A percentile compares a stretch with the other conserved stretches of the same genome.
phyloP scores from a whole-genome alignment of 2,113 vertebrate genomes.

The Tragelaphus imberbis region DNA sequence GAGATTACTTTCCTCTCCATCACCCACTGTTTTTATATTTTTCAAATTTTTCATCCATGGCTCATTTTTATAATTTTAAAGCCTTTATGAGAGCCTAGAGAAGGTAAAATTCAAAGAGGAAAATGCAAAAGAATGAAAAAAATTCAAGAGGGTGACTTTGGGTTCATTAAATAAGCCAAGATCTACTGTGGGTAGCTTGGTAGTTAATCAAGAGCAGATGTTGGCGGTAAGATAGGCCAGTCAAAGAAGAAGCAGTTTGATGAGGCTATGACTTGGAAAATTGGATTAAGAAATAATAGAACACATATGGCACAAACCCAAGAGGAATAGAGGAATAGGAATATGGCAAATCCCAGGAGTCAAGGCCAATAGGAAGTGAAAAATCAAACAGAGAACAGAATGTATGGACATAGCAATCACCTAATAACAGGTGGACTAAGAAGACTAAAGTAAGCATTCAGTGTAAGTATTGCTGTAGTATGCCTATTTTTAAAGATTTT shows the following conservation, averaged over 20 bases:
- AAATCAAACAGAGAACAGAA: neutral
- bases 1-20: neutral
- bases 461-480: neutral
- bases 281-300: slow-evolving; percentile 26
- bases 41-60: neutral
- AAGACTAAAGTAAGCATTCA: neutral
- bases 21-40: neutral
- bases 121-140: neutral
- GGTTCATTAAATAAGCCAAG: neutral
- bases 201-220: neutral
- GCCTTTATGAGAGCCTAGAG: neutral
- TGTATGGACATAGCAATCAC: neutral
- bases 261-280: slow-evolving; percentile 1
- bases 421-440: neutral
- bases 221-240: neutral
- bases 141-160: neutral
- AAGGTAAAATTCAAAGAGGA: slow-evolving; percentile 5
- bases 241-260: neutral
- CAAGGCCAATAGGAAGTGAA: neutral
- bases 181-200: neutral
- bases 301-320: slow-evolving; percentile 4
- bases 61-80: neutral
- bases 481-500: neutral
- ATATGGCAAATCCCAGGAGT: neutral
- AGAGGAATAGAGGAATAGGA: neutral